Percentiles rank a stretch among this genome's conserved stretches.
phyloP scores from a whole-genome alignment of 2,888 invertebrate genomes.

The Orthonychiurus folsomi region DNA sequence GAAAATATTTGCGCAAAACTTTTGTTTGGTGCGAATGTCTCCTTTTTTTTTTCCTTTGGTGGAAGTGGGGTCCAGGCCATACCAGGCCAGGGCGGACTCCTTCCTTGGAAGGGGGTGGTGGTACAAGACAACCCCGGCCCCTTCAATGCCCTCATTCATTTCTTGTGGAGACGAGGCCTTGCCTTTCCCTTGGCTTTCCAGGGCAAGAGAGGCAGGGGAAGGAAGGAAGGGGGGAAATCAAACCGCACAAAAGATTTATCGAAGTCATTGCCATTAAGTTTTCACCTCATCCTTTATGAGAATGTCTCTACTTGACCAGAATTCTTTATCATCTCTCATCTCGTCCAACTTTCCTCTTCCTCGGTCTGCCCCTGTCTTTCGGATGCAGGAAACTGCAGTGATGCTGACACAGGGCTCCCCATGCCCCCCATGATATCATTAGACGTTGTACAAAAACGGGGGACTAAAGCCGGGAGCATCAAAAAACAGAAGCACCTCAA shows the following conservation, averaged over 20 bases:
- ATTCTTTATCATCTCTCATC: constrained; percentile 23
- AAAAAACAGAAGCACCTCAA: background rate
- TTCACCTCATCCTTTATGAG: constrained; percentile 30
- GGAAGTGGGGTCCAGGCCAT: background rate
- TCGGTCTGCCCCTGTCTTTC: background rate
- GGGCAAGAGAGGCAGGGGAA: constrained; percentile 6
- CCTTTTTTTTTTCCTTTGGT: background rate
- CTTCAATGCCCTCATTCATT: too few relatives aligned
- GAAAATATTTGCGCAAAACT: constrained; percentile 12
- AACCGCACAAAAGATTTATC: constrained; percentile 30
- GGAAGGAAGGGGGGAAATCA: constrained; percentile 14
- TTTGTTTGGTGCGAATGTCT: background rate
- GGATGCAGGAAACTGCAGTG: background rate
- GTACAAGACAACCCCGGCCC: too few relatives aligned
- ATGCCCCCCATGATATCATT: background rate
- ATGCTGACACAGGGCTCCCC: background rate
- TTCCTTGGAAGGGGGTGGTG: too few relatives aligned
- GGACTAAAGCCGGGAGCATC: constrained; percentile 1
- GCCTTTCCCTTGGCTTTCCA: background rate
- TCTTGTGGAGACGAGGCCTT: background rate
- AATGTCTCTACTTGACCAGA: constrained; percentile 26
- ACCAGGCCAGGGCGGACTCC: too few relatives aligned
- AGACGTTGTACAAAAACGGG: background rate
- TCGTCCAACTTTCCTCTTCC: too few relatives aligned
- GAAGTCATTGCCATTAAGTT: constrained; percentile 31